These are phyloP conservation scores for Habrosyne pyritoides DNA, from an alignment of 2,888 invertebrate species.

Conservation along the genomic window DNA sequence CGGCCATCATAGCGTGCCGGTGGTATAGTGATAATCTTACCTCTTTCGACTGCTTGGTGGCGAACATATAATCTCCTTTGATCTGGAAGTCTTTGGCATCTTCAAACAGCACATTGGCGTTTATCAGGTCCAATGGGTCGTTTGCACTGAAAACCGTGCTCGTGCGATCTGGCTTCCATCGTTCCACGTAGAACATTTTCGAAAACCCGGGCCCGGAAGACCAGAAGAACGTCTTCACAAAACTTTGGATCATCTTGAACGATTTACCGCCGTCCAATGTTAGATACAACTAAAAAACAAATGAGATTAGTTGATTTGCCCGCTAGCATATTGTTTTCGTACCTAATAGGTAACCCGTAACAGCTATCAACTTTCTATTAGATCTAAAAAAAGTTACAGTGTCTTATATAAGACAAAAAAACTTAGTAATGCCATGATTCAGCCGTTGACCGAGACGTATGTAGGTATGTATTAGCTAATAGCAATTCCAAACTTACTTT, in stretches of 20 bases:
- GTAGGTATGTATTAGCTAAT: background rate
- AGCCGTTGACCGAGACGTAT: background rate
- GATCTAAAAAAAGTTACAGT: background rate
- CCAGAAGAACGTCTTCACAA: constrained; percentile 92
- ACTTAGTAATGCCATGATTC: background rate
- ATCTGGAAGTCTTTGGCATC: constrained; percentile 92
- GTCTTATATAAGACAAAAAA: background rate
- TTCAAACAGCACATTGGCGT: constrained; percentile 81
- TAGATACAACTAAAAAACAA: constrained; percentile 86
- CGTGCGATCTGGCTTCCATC: constrained; percentile 84
- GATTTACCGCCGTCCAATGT: constrained; percentile 89
- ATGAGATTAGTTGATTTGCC: constrained; percentile 15
- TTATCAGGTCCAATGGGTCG: constrained; percentile 78
- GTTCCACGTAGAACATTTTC: constrained; percentile 86
- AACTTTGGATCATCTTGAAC: constrained; percentile 87
- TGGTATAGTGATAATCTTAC: constrained; percentile 79
- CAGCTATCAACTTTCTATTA: background rate
- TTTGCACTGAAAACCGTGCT: constrained; percentile 89
- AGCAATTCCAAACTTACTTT: constrained; percentile 71
- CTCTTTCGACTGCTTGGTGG: constrained; percentile 86
- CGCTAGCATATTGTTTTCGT: constrained; percentile 14
- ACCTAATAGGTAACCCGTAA: background rate
- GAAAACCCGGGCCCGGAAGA: constrained; percentile 75
- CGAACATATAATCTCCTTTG: constrained; percentile 93
- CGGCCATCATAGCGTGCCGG: too few species aligned